Evolutionary conservation across 1,140 invertebrate species (phyloP).

Genomic region (Caenorhabditis brenneri): DNA sequence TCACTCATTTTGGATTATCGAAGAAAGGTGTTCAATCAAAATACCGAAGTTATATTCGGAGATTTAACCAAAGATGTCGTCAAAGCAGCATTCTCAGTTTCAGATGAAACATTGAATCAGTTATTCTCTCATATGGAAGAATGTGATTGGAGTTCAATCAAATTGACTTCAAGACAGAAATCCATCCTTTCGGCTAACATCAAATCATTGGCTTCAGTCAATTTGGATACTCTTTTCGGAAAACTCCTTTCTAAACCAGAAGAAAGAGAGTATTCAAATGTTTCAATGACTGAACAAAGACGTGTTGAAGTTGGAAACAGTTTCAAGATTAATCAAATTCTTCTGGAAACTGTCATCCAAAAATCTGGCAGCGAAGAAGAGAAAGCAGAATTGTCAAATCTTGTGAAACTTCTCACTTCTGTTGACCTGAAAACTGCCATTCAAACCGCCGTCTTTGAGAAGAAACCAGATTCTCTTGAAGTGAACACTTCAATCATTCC

Average conservation of each 20-base stretch:
- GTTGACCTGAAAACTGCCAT: neutral
- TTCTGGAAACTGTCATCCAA: neutral
- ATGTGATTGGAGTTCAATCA: neutral
- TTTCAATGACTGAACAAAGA: neutral
- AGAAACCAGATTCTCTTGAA: neutral
- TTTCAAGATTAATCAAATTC: neutral
- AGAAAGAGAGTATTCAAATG: neutral
- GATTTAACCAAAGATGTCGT: neutral
- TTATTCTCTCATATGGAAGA: neutral
- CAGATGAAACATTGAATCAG: neutral
- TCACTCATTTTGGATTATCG: conserved; percentile 11
- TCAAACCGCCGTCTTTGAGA: neutral
- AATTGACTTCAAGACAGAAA: neutral
- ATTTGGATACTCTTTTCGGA: neutral
- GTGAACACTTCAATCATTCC: neutral
- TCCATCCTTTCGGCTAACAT: neutral
- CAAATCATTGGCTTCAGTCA: neutral
- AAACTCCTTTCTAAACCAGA: neutral
- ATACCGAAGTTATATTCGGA: neutral
- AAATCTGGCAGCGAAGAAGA: neutral
- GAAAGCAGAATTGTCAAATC: neutral
- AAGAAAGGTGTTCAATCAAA: conserved; percentile 28
- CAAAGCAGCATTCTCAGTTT: neutral
- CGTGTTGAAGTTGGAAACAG: neutral
- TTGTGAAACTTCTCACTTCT: neutral